Evolutionary conservation across 2,888 invertebrate species (phyloP).

Genomic region (Malthinus flaveolus): DNA sequence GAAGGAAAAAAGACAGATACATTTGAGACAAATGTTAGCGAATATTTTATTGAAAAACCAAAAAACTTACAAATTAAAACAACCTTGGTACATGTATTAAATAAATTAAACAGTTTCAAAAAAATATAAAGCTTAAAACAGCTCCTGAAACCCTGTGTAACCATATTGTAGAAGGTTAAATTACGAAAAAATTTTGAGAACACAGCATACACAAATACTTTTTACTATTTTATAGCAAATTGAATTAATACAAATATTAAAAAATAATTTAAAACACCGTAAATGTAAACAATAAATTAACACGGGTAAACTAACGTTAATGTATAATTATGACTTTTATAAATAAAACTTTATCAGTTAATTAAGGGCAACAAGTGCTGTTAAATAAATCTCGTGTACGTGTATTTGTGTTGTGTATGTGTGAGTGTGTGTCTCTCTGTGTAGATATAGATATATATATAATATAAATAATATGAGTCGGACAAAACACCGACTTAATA

Average conservation of each 20-base stretch:
- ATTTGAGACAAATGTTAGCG: too few relatives aligned
- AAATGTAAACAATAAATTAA: constrained; percentile 13
- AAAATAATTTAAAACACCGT: constrained; percentile 13
- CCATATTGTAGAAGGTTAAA: constrained; percentile 49
- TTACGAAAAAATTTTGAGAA: constrained; percentile 39
- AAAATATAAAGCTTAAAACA: constrained; percentile 55
- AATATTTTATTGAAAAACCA: constrained; percentile 52
- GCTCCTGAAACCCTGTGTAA: constrained; percentile 63
- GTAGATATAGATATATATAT: constrained; percentile 5
- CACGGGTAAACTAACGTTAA: constrained; percentile 23
- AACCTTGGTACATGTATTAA: constrained; percentile 55
- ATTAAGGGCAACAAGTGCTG: constrained; percentile 47
- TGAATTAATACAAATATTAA: neutral
- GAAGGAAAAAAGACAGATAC: neutral
- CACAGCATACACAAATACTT: constrained; percentile 26
- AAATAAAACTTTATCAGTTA: neutral
- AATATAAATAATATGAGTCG: constrained; percentile 14
- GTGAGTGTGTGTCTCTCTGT: constrained; percentile 4
- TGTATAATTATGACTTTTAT: constrained; percentile 18
- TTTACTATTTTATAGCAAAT: too few relatives aligned
- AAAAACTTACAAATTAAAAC: constrained; percentile 57
- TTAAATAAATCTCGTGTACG: constrained; percentile 17
- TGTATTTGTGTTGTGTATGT: constrained; percentile 6
- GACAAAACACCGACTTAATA: constrained; percentile 23
- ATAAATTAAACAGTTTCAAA: constrained; percentile 56